Conservation (phyloP, 2,113 vertebrate species). For the Anser brachyrhynchus region DNA sequence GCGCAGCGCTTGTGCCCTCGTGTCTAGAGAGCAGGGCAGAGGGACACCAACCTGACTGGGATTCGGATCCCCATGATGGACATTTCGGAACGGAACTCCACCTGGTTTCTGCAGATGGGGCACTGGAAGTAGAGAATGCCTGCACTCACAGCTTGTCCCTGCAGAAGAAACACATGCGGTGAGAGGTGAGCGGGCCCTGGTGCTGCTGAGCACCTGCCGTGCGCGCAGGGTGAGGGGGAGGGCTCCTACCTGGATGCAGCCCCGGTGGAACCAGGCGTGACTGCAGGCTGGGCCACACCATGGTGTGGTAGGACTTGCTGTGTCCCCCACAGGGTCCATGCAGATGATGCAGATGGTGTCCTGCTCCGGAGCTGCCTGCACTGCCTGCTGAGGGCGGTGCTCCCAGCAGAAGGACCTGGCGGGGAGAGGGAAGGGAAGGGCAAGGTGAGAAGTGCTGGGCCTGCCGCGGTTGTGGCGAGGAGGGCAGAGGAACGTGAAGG, state of each 20-base stretch:
- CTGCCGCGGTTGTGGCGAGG: neutral
- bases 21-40: too few species aligned
- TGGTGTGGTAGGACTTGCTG: neutral
- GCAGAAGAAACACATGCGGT: too few species aligned
- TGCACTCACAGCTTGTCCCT: too few species aligned
- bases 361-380: neutral
- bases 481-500: neutral
- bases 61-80: too few species aligned
- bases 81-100: too few species aligned
- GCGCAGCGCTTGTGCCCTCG: too few species aligned
- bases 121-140: too few species aligned
- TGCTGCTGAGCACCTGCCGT: too few species aligned
- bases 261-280: neutral
- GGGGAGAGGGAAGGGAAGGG: neutral
- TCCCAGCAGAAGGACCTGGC: neutral
- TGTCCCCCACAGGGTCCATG: neutral
- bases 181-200: too few species aligned
- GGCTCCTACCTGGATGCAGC: neutral
- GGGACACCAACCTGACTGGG: too few species aligned
- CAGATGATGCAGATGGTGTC: neutral
- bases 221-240: too few species aligned
- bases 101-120: too few species aligned
- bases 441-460: neutral
- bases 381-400: neutral
- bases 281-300: neutral